Percentiles rank a stretch among this genome's conserved stretches.
phyloP scores from a whole-genome alignment of 2,888 invertebrate genomes.

The Epistrophe grossulariae region DNA sequence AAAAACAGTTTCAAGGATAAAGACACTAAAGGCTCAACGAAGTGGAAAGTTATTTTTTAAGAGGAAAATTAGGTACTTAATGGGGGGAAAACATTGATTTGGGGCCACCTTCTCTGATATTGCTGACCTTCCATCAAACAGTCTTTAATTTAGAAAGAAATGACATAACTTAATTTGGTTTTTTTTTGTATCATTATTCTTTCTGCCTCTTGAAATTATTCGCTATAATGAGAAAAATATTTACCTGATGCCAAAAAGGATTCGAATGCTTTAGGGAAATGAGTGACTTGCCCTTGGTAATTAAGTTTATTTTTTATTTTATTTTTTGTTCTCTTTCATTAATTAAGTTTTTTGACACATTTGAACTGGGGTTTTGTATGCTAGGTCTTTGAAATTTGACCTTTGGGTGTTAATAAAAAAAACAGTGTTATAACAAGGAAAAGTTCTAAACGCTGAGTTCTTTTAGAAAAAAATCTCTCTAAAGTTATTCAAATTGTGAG shows the following conservation, averaged over 20 bases:
- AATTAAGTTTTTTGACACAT: too few species aligned
- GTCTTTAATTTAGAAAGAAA: slow-evolving; percentile 5
- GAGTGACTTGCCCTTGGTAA: not conserved
- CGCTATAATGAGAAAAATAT: not conserved
- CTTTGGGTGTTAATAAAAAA: too few species aligned
- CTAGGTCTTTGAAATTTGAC: too few species aligned
- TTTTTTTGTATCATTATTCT: too few species aligned
- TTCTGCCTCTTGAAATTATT: not conserved
- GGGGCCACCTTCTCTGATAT: not conserved
- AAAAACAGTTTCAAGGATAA: slow-evolving; percentile 27
- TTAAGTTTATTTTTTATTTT: not conserved
- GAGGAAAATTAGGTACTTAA: slow-evolving; percentile 57
- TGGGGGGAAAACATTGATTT: slow-evolving; percentile 44
- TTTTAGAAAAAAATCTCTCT: too few species aligned
- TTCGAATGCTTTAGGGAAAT: not conserved
- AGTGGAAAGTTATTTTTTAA: slow-evolving; percentile 34
- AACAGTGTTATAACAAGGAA: too few species aligned
- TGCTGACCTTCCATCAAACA: not conserved
- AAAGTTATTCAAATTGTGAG: too few species aligned
- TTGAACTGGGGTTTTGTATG: too few species aligned
- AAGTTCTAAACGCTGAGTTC: too few species aligned
- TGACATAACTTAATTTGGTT: slow-evolving; percentile 9
- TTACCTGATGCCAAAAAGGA: not conserved
- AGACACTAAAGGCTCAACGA: slow-evolving; percentile 12
- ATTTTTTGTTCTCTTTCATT: too few species aligned